Base-by-base conservation (phyloP, 2,113 vertebrate species). In the Anarrhichthys ocellatus region DNA sequence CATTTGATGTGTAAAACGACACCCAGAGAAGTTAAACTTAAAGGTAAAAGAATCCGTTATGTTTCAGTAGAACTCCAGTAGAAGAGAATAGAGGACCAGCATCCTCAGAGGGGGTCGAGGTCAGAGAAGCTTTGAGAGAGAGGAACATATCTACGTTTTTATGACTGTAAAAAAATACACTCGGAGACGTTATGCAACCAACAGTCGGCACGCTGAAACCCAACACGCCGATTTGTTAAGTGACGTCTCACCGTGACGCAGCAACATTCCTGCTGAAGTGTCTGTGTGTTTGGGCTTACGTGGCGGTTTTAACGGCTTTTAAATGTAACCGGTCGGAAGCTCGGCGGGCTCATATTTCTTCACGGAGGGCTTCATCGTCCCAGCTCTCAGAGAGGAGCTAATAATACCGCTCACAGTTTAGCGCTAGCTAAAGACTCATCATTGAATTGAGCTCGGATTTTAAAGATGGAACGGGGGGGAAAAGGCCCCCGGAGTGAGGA, bases 361-460 rank as follows among this genome's bases (percentile, higher is more conserved):
- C 0, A 52, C 3, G 18, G 27, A 0, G 9, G 46, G 8, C 13
- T 13, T 1, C 44, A n/a, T 34, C 34, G 8, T n/a, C 24, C 56
- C 29, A n/a, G 24, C 46, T 63, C 71, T 46, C 71, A 0, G 36
- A 77, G 52, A 48, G 68, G 63, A 27, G 50, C 80, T 62, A 82
- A 84, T 80, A 78, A 44, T 9, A 65, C 11, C 9, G 18, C 32
- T 54, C 61, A 4, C 22, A 46, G 74, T 56, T 48, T 20, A 24
- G 29, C 11, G 54, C 29, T 66, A 48, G 65, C 82, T 80, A 70
- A 81, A 71, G 46, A 11, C 65, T 72, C 20, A 0, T 87, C 86
- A 89, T 87, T 27, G 3, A 88, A 85, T 80, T 38, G 62, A 75
- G 78, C 83, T 89, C 70, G 15, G 6, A 27, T 89, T 81, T 76